Evolutionary conservation across 2,113 vertebrate genomes (phyloP), one percentile per base, ranked within the genome.

Genomic region (Paracanthobrama guichenoti): DNA sequence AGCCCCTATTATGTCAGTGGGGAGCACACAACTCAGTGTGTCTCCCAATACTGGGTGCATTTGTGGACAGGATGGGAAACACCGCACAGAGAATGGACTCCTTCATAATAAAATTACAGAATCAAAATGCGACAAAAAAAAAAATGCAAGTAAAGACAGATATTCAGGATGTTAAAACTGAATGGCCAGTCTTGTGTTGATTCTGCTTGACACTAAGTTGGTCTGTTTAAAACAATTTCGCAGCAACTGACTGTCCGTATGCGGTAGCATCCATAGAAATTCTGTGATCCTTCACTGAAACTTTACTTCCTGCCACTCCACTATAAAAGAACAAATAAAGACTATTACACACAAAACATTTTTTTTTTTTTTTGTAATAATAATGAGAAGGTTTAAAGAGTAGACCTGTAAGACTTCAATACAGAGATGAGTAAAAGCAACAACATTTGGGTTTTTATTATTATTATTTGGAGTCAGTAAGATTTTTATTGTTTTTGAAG

Each of bases 41-140:
- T 66, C 87, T 53, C 96, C 95, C 3, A 88, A 35, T 44, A 93
- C 88, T 31, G 94, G 95, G 82, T 96, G 95, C 72, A 95, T 91
- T 89, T 93, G 92, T 67, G 78, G 79, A 88, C 96, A 96, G 86
- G 91, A 89, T 16, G 35, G 72, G 24, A 81, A 81, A 80, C 86
- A 76, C 59, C 87, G 86, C 78, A 90, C 85, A 35, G 82, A 88
- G 80, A 86, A 44, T 0, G 87, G 88, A 85, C 85, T 88, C 83
- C 93, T 94, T 82, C 42, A 85, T 73, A 86, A 35, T 35, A 82
- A 22, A 69, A 66, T 44, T 10, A 81, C 60, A 35, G 4, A 53
- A 20, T 2, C 4, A 48, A 73, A 84, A 73, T n/a, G 79, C 13
- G 74, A 1, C n/a, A n/a, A 44, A 26, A n/a, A 31, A 20, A 42